Percentiles rank a stretch among this genome's conserved stretches.
Conservation (phyloP, 2,888 invertebrate genomes). For the Loripinus fragilis region DNA sequence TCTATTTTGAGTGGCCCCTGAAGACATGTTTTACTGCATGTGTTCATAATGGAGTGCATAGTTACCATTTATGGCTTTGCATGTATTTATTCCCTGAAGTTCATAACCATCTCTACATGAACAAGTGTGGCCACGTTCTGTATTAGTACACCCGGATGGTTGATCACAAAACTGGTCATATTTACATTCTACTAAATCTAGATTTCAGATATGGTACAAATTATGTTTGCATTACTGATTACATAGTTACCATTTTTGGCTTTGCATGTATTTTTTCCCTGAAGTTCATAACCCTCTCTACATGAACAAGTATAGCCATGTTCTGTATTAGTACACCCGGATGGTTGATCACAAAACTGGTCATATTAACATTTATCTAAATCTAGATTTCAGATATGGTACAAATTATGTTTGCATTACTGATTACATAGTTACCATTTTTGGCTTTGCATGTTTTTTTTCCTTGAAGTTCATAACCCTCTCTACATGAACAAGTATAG, state of each 20-base stretch:
- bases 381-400: conserved; percentile 86
- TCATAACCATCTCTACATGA: conserved; percentile 90
- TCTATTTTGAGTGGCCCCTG: too few relatives aligned
- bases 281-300: conserved; percentile 88
- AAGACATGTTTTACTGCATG: too few relatives aligned
- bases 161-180: conserved; percentile 83
- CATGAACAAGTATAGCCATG: conserved; percentile 90
- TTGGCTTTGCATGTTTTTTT: conserved; percentile 86
- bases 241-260: conserved; percentile 88
- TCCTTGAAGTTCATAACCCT: conserved; percentile 87
- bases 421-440: conserved; percentile 86
- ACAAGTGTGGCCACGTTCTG: conserved; percentile 88
- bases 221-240: too few relatives aligned
- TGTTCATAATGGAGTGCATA: too few relatives aligned
- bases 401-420: conserved; percentile 35
- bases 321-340: conserved; percentile 82
- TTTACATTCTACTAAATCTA: conserved; percentile 27
- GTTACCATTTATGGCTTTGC: conserved; percentile 89
- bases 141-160: conserved; percentile 80
- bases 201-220: too few relatives aligned
- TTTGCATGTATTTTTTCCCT: conserved; percentile 85
- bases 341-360: conserved; percentile 84
- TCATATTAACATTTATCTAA: conserved; percentile 91
- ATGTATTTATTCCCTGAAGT: conserved; percentile 84
- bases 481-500: conserved; percentile 89